These are phyloP conservation scores for Papilio helenus DNA, from an alignment of 1,140 invertebrate species.

Conservation along the genomic window DNA sequence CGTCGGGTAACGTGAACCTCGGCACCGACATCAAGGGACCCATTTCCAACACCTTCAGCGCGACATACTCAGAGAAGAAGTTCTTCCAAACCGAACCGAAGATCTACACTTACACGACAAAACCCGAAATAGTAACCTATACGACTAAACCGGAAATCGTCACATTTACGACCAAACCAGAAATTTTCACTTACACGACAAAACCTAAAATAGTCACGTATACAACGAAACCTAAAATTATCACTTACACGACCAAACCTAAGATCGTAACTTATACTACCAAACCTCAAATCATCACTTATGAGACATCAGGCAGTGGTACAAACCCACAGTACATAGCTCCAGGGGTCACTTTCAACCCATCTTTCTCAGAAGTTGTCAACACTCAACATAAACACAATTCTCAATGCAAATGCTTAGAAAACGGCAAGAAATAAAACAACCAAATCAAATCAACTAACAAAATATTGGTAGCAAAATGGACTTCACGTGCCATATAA, in stretches of 20 bases:
- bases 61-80: slow-evolving; percentile 68
- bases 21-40: slow-evolving; percentile 59
- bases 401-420: slow-evolving; percentile 68
- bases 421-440: slow-evolving; percentile 63
- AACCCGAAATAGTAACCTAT: slow-evolving; percentile 66
- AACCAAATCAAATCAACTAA: slow-evolving; percentile 42
- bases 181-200: slow-evolving; percentile 68
- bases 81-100: slow-evolving; percentile 69
- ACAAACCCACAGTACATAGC: slow-evolving; percentile 71
- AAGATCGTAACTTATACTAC: slow-evolving; percentile 58
- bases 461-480: slow-evolving; percentile 45
- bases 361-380: slow-evolving; percentile 63
- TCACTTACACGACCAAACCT: slow-evolving; percentile 66
- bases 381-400: slow-evolving; percentile 60
- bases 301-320: slow-evolving; percentile 70
- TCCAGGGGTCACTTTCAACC: slow-evolving; percentile 66
- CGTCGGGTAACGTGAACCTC: slow-evolving; percentile 44
- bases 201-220: slow-evolving; percentile 68
- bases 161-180: slow-evolving; percentile 66
- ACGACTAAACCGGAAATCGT: slow-evolving; percentile 68
- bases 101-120: slow-evolving; percentile 63
- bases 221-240: slow-evolving; percentile 64
- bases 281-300: slow-evolving; percentile 66
- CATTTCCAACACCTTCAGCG: slow-evolving; percentile 62
- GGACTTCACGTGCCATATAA: slow-evolving; percentile 62